These are phyloP conservation scores for Promerops cafer DNA, from an alignment of 2,113 vertebrate genomes.

Conservation along the genomic window DNA sequence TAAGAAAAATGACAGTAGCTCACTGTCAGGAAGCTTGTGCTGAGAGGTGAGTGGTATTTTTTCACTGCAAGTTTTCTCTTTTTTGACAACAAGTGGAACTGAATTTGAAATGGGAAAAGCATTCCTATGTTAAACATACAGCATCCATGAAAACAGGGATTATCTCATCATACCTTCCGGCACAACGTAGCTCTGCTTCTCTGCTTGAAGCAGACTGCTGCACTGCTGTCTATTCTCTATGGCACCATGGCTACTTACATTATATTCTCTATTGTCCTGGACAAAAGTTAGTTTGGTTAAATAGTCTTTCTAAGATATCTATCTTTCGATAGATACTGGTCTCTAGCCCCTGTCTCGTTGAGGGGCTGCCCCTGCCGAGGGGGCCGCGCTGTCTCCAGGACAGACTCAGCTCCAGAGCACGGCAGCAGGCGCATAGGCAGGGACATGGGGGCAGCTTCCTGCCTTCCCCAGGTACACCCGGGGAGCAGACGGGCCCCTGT, in stretches of 20 bases:
- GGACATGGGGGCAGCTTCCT: not conserved
- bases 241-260: not conserved
- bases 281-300: not conserved
- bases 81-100: not conserved
- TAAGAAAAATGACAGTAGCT: slow-evolving; percentile 92
- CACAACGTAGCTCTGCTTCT: not conserved
- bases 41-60: slow-evolving; percentile 78
- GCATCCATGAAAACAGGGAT: not conserved
- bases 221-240: not conserved
- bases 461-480: fast-evolving
- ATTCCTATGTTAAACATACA: not conserved
- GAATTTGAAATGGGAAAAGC: not conserved
- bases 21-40: slow-evolving; percentile 94
- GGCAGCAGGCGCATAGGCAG: fast-evolving
- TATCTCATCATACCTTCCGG: not conserved
- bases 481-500: fast-evolving
- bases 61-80: not conserved
- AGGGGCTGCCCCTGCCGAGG: not conserved
- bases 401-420: fast-evolving
- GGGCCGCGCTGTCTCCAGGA: fast-evolving
- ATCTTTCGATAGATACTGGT: not conserved
- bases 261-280: not conserved
- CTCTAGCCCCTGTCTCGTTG: not conserved
- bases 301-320: not conserved
- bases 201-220: not conserved